These are phyloP conservation scores for Actinia equina DNA, from an alignment of 64 coral and sea anemone genomes.

Conservation along the genomic window DNA sequence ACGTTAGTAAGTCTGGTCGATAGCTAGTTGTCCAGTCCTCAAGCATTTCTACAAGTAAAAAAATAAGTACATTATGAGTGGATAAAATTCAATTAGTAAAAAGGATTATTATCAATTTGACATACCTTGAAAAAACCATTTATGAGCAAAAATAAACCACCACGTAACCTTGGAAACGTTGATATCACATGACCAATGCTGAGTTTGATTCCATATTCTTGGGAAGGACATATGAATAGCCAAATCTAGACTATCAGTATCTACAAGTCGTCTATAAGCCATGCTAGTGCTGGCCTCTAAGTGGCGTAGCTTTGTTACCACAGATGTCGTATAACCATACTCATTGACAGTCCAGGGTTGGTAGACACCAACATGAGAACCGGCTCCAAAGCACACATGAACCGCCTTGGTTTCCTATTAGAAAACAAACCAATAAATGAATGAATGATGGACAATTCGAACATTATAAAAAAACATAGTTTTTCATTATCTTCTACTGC, in stretches of 20 bases:
- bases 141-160: slow-evolving; percentile 99
- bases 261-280: slow-evolving; percentile 68
- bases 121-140: slow-evolving; percentile 97
- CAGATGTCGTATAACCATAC: slow-evolving; percentile 97
- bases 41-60: slow-evolving; percentile 63
- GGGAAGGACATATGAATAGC: slow-evolving; percentile 92
- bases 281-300: slow-evolving; percentile 92
- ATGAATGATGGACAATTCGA: not conserved
- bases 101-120: not conserved
- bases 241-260: slow-evolving; percentile 80
- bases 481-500: no score
- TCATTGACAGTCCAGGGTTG: slow-evolving; percentile 98
- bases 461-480: no score
- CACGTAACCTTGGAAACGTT: slow-evolving; percentile 75
- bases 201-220: slow-evolving; percentile 94
- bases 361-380: slow-evolving; percentile 75
- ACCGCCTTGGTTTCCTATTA: slow-evolving; percentile 88
- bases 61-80: not conserved
- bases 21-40: slow-evolving; percentile 90
- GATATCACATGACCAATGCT: slow-evolving; percentile 95
- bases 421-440: not conserved
- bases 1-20: slow-evolving; percentile 75
- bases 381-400: slow-evolving; percentile 85
- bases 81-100: not conserved
- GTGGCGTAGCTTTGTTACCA: slow-evolving; percentile 78